Conservation (phyloP, 53 echinoderm and acorn worm genomes). For the Mesocentrotus franciscanus region DNA sequence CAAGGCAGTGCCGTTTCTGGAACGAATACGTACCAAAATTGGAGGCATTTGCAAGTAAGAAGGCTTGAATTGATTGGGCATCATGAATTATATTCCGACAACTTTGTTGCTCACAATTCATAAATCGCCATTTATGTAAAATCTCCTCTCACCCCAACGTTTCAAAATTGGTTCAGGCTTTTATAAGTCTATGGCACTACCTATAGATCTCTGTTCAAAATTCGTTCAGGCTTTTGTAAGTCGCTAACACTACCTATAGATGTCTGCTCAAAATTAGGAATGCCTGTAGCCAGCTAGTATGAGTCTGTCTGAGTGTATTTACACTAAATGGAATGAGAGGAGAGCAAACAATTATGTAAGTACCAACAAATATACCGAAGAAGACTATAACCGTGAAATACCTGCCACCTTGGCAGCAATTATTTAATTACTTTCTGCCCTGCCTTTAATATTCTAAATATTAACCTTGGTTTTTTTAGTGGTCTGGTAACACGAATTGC, state of each 20-base stretch:
- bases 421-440: too few species aligned
- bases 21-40: constrained; percentile 69
- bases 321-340: background rate
- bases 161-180: too few species aligned
- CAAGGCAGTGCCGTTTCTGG: constrained; percentile 81
- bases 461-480: background rate
- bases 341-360: background rate
- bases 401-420: too few species aligned
- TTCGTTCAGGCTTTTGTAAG: too few species aligned
- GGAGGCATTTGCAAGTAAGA: constrained; percentile 38
- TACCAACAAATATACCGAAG: too few species aligned
- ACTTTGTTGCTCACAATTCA: background rate
- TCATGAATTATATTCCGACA: background rate
- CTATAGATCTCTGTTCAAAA: too few species aligned
- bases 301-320: background rate
- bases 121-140: too few species aligned
- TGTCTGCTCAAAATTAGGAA: background rate
- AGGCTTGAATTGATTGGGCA: background rate
- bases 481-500: background rate
- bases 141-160: too few species aligned
- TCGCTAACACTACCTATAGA: too few species aligned
- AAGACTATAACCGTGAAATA: too few species aligned
- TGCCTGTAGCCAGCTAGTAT: background rate
- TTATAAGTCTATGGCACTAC: too few species aligned
- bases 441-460: too few species aligned